Evolutionary conservation across 92 coral and sea anemone species (phyloP).

Genomic region (Epizoanthus ramosus): DNA sequence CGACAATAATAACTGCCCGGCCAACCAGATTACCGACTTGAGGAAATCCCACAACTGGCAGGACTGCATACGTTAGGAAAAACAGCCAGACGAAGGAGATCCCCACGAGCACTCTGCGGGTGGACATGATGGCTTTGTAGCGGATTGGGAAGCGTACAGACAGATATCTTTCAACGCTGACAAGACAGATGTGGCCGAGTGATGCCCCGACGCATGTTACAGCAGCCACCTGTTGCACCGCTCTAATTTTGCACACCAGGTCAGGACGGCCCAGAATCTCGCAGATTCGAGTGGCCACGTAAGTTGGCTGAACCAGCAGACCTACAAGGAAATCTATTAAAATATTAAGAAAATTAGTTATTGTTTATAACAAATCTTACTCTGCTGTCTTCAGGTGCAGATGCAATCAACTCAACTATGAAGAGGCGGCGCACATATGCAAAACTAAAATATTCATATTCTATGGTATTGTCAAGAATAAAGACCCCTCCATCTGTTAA

Average conservation of each 20-base stretch:
- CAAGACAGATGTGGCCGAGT: neutral
- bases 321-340: constrained; percentile 8
- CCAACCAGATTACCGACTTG: no score
- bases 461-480: no score
- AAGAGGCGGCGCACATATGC: no score
- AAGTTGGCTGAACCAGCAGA: neutral
- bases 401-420: no score
- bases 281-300: neutral
- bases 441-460: no score
- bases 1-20: no score
- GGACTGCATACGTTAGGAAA: neutral
- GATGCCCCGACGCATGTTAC: neutral
- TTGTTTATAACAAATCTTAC: no score
- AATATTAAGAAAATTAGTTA: no score
- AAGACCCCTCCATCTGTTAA: no score
- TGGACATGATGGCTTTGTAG: neutral
- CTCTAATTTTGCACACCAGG: neutral
- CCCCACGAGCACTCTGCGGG: neutral
- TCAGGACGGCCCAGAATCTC: neutral
- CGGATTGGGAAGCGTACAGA: neutral
- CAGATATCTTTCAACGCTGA: constrained; percentile 18
- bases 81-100: constrained; percentile 3
- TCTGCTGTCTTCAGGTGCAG: no score
- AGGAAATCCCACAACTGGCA: no score
- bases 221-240: no score